A percentile compares a stretch with the other conserved stretches of the same genome.
Evolutionary conservation across 2,888 invertebrate species (phyloP).

Genomic region (Athalia cordata): DNA sequence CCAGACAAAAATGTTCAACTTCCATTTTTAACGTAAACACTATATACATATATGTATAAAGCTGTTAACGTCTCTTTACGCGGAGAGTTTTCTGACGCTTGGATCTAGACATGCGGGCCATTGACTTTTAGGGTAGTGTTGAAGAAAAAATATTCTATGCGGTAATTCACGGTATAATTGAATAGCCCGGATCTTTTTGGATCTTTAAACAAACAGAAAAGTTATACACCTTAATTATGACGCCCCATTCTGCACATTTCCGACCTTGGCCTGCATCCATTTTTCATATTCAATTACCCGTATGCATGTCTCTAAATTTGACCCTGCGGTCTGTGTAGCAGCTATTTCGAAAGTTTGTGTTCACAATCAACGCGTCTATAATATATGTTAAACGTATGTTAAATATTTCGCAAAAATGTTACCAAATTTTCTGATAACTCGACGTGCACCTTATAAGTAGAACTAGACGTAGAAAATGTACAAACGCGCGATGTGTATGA

Average conservation of each 20-base stretch:
- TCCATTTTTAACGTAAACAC: neutral
- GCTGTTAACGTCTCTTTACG: neutral
- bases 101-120: neutral
- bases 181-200: too few relatives aligned
- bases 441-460: neutral
- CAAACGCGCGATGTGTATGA: neutral
- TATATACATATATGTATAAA: neutral
- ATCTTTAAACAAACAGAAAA: too few relatives aligned
- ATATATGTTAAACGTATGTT: too few relatives aligned
- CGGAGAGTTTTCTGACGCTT: neutral
- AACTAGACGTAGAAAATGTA: neutral
- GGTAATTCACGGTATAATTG: too few relatives aligned
- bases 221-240: neutral
- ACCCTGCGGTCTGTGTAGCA: neutral
- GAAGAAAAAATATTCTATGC: too few relatives aligned
- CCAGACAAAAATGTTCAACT: neutral
- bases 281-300: conserved; percentile 37
- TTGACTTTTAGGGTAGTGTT: too few relatives aligned
- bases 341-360: neutral
- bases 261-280: neutral
- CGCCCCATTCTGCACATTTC: conserved; percentile 4
- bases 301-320: conserved; percentile 6
- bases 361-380: too few relatives aligned
- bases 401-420: too few relatives aligned
- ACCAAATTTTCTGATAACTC: neutral